phyloP scores from a whole-genome alignment of 23 tunicate species.

The Clavelina lepadiformis region DNA sequence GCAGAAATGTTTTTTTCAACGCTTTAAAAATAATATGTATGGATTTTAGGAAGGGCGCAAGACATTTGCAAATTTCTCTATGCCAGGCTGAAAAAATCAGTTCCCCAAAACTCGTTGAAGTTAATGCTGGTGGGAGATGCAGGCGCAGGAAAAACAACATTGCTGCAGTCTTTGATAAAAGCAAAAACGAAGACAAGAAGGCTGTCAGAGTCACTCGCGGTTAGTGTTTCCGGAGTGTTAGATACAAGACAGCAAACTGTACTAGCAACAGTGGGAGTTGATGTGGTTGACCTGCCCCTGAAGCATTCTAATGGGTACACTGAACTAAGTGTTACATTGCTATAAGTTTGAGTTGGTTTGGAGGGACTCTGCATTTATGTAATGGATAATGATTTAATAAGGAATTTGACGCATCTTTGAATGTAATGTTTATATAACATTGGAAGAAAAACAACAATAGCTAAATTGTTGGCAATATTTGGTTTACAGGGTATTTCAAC shows the following conservation, averaged over 20 bases:
- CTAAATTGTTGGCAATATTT: not conserved
- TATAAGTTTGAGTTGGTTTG: no score
- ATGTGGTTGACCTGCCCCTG: constrained; percentile 31
- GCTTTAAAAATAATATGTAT: no score
- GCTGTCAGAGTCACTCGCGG: not conserved
- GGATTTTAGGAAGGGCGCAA: constrained; percentile 36
- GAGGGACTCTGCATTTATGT: no score
- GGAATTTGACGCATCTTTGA: no score
- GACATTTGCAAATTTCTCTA: constrained; percentile 41
- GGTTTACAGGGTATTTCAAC: constrained; percentile 15
- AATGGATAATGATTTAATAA: no score
- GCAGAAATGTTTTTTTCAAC: no score
- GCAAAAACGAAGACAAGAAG: constrained; percentile 2
- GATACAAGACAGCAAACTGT: not conserved
- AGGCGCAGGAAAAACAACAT: constrained; percentile 47
- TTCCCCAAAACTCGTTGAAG: constrained; percentile 43
- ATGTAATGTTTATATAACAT: no score
- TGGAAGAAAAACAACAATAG: no score
- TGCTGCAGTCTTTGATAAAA: constrained; percentile 29
- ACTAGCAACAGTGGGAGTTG: constrained; percentile 58
- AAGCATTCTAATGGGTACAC: constrained; percentile 37
- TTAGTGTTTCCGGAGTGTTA: not conserved
- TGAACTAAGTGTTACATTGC: no score
- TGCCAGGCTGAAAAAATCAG: constrained; percentile 57
- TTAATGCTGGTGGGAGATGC: constrained; percentile 49